Percentiles rank a stretch among this genome's conserved stretches.
Evolutionary conservation across 2,888 invertebrate species (phyloP).

Genomic region (Scrobipalpa atriplicella): DNA sequence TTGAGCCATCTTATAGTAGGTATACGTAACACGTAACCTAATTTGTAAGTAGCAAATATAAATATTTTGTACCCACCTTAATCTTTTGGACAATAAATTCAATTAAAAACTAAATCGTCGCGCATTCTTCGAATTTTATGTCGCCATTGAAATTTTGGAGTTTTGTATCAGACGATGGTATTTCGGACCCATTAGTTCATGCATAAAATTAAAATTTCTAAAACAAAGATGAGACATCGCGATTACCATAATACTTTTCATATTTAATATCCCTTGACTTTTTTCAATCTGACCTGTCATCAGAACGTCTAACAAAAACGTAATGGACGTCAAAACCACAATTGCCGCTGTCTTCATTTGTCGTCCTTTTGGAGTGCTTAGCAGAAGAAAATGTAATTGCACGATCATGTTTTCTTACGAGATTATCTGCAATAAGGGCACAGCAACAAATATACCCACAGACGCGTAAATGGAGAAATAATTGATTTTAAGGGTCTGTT

Average conservation of each 20-base stretch:
- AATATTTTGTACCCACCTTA: too few species aligned
- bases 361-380: not conserved
- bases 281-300: slow-evolving; percentile 5
- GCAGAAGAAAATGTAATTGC: slow-evolving; percentile 7
- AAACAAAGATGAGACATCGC: not conserved
- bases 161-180: slow-evolving; percentile 10
- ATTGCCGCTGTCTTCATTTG: not conserved
- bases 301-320: slow-evolving; percentile 8
- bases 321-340: slow-evolving; percentile 1
- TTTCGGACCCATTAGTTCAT: slow-evolving; percentile 40
- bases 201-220: slow-evolving; percentile 46
- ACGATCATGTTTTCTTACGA: slow-evolving; percentile 47
- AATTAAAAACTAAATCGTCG: not conserved
- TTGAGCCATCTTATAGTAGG: too few species aligned
- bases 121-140: slow-evolving; percentile 3
- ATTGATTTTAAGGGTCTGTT: slow-evolving; percentile 28
- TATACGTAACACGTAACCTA: too few species aligned
- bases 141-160: not conserved
- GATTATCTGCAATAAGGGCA: slow-evolving; percentile 59
- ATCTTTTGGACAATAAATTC: too few species aligned
- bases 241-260: slow-evolving; percentile 21
- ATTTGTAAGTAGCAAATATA: too few species aligned
- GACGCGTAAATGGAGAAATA: slow-evolving; percentile 50
- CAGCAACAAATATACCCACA: slow-evolving; percentile 43
- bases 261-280: not conserved